Evolutionary conservation across 2,888 invertebrate species (phyloP), one percentile per base, ranked within the genome.

Genomic region (Mechanitis messenoides): DNA sequence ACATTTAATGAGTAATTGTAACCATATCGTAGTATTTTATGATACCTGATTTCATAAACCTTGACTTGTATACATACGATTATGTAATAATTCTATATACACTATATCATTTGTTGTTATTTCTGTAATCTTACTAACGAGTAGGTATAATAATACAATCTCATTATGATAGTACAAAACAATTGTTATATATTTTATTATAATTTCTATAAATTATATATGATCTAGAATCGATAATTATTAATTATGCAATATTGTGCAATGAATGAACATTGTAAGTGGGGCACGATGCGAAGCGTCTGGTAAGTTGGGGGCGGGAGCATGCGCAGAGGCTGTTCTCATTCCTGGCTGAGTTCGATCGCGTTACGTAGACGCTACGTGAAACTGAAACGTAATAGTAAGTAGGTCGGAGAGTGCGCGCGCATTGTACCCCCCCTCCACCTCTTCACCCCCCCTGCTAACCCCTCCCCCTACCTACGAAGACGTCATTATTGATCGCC

Each of bases 401-500:
- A 89, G 83, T 89, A 85, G 86, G 89, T 87, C 87, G 87, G 73
- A 69, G 76, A 72, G 66, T 81, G 90, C 85, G 84, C 87, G 89
- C 86, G 88, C 87, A 84, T 69, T 63, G 66, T 66, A 38, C 64
- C 65, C 55, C 65, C 56, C 54, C 65, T 68, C 70, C 68, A 64
- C 65, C 68, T 59, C 69, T 59, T 65, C 59, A 20, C 66, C 59
- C 60, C 59, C 20, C 20, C 20, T 20, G 20, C 20, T 20, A 20
- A 0, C 20, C 20, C 20, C 20, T 20, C 20, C 20, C 20, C 20
- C 20, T 20, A 20, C 20, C 20, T 20, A 58, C 65, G 76, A 77
- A 83, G 79, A 88, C 89, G 89, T 89, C 89, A 89, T 77, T 89
- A 90, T 90, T 84, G 90, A 90, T 90, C 87, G 84, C 62, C 82